A percentile compares a stretch with the other conserved stretches of the same genome.
These are phyloP conservation scores for Calameuta filiformis DNA, from an alignment of 2,888 invertebrate species.

Conservation along the genomic window DNA sequence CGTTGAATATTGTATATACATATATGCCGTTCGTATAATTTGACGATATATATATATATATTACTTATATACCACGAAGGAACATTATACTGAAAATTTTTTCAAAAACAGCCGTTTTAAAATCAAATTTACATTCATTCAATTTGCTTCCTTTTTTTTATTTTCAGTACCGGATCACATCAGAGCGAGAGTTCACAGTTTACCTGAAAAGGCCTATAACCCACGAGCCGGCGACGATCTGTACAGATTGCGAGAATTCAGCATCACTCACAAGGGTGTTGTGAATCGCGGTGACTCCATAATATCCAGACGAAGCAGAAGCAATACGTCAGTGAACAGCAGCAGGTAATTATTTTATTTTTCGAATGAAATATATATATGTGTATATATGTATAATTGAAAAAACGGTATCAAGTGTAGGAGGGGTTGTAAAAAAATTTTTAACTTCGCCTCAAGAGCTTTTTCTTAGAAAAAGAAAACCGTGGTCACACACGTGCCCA, in stretches of 20 bases:
- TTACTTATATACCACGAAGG: no score
- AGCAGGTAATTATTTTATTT: slow-evolving; percentile 73
- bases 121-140: not conserved
- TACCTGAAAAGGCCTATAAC: slow-evolving; percentile 89
- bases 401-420: not conserved
- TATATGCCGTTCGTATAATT: no score
- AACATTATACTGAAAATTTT: not conserved
- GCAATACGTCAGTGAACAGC: slow-evolving; percentile 86
- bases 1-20: no score
- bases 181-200: slow-evolving; percentile 83
- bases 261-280: slow-evolving; percentile 88
- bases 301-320: slow-evolving; percentile 84
- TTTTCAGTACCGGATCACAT: slow-evolving; percentile 84
- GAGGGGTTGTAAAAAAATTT: no score
- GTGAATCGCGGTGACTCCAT: slow-evolving; percentile 92
- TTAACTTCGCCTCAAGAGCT: no score
- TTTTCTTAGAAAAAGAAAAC: no score
- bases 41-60: no score
- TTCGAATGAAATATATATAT: not conserved
- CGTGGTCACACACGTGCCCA: no score
- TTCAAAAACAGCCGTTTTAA: not conserved
- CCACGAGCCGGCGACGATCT: slow-evolving; percentile 86
- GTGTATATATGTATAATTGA: not conserved
- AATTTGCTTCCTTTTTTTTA: not conserved
- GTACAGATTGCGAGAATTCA: slow-evolving; percentile 85